Evolutionary conservation across 2,113 vertebrate species (phyloP).

Genomic region (Osmerus eperlanus): DNA sequence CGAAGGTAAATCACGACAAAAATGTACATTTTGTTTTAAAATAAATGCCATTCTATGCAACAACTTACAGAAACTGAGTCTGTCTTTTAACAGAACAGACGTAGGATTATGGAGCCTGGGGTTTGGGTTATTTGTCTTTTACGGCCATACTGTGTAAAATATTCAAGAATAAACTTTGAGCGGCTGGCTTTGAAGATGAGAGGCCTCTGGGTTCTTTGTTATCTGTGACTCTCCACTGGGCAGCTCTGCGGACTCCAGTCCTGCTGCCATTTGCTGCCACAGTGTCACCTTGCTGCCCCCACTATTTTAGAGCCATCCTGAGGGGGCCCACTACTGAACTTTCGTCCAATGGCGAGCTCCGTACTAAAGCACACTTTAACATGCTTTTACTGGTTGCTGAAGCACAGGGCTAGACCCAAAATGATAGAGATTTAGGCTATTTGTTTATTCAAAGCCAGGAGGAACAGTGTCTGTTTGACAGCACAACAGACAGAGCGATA

Average conservation of each 20-base stretch:
- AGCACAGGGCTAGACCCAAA: no score
- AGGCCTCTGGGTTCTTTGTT: slow-evolving; percentile 47
- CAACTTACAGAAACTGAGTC: neutral
- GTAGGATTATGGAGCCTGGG: neutral
- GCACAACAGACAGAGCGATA: no score
- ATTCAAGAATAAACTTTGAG: slow-evolving; percentile 45
- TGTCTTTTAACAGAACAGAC: neutral
- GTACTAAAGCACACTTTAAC: no score
- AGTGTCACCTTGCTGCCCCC: slow-evolving; percentile 38
- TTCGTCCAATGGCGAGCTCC: no score
- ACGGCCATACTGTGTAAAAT: slow-evolving; percentile 18
- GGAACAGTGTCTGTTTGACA: no score
- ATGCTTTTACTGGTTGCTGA: no score
- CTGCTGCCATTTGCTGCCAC: slow-evolving; percentile 32
- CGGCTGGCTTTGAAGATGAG: slow-evolving; percentile 54
- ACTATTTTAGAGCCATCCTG: slow-evolving; percentile 21
- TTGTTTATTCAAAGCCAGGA: no score
- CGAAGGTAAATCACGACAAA: neutral
- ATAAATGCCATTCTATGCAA: neutral
- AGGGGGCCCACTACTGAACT: neutral
- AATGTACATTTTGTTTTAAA: neutral
- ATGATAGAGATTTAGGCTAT: no score
- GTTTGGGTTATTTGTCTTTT: slow-evolving; percentile 23
- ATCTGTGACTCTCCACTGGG: slow-evolving; percentile 27
- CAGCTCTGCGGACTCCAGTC: slow-evolving; percentile 30